phyloP scores from a whole-genome alignment of 2,888 invertebrate genomes.

The Bombyx huttoni region DNA sequence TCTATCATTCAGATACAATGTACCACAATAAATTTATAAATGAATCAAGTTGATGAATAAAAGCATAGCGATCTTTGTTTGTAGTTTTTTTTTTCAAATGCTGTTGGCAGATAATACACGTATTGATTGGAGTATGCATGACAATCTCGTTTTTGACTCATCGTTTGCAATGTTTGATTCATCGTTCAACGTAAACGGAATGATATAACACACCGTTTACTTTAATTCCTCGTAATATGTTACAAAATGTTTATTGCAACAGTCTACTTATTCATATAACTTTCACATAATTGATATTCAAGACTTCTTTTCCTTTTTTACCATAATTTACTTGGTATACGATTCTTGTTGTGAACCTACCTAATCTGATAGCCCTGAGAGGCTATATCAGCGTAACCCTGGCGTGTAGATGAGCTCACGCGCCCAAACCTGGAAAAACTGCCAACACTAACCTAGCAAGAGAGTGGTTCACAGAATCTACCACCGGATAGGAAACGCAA shows the following conservation, averaged over 20 bases:
- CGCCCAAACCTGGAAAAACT: too few species aligned
- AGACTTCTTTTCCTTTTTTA: too few species aligned
- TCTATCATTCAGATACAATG: neutral
- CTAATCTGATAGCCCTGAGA: too few species aligned
- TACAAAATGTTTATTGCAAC: neutral
- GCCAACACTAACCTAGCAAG: too few species aligned
- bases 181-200: neutral
- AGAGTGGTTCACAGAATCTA: too few species aligned
- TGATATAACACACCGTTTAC: neutral
- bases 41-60: conserved; percentile 4
- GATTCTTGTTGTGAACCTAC: too few species aligned
- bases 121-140: neutral
- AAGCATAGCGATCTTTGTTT: neutral
- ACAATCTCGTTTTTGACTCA: neutral
- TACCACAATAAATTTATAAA: neutral
- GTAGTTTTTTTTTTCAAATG: neutral
- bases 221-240: neutral
- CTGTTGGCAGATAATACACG: neutral
- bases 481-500: too few species aligned
- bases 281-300: too few species aligned
- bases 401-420: too few species aligned
- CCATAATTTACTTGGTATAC: too few species aligned
- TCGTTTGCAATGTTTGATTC: neutral
- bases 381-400: too few species aligned
- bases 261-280: neutral